A percentile compares a stretch with the other conserved stretches of the same genome.
These are phyloP conservation scores for Drosophila ustulata DNA, from an alignment of 2,888 invertebrate species.

Conservation along the genomic window DNA sequence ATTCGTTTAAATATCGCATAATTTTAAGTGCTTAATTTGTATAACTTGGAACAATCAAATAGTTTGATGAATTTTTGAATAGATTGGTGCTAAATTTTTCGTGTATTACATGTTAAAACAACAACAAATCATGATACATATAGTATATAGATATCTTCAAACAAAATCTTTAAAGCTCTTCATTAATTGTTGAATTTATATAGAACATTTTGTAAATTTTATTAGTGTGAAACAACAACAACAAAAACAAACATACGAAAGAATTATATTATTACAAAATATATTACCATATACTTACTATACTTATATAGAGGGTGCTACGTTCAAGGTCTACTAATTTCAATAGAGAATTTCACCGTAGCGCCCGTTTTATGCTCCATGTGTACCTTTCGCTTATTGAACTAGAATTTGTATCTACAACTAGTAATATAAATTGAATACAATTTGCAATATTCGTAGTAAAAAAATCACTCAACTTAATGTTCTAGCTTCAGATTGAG, in stretches of 20 bases:
- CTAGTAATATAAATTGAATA: slow-evolving; percentile 39
- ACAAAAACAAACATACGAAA: slow-evolving; percentile 29
- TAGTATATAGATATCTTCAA: slow-evolving; percentile 38
- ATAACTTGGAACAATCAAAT: slow-evolving; percentile 82
- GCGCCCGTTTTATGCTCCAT: slow-evolving; percentile 78
- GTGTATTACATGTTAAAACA: slow-evolving; percentile 66
- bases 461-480: slow-evolving; percentile 46
- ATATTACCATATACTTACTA: slow-evolving; percentile 26
- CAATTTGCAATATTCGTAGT: slow-evolving; percentile 62
- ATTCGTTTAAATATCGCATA: slow-evolving; percentile 58
- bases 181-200: slow-evolving; percentile 79
- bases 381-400: slow-evolving; percentile 81
- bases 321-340: slow-evolving; percentile 35
- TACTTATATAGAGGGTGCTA: slow-evolving; percentile 46
- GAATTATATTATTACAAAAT: slow-evolving; percentile 25
- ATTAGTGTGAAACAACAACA: slow-evolving; percentile 60
- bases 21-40: slow-evolving; percentile 78
- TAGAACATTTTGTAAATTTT: slow-evolving; percentile 77
- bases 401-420: slow-evolving; percentile 62
- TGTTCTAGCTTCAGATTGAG: slow-evolving; percentile 52
- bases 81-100: slow-evolving; percentile 81
- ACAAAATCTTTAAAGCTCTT: slow-evolving; percentile 61
- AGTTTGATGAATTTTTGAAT: slow-evolving; percentile 83
- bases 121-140: slow-evolving; percentile 50
- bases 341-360: slow-evolving; percentile 32